Base-by-base conservation (phyloP, 2,888 invertebrate species). In the Pseudococcus viburni region DNA sequence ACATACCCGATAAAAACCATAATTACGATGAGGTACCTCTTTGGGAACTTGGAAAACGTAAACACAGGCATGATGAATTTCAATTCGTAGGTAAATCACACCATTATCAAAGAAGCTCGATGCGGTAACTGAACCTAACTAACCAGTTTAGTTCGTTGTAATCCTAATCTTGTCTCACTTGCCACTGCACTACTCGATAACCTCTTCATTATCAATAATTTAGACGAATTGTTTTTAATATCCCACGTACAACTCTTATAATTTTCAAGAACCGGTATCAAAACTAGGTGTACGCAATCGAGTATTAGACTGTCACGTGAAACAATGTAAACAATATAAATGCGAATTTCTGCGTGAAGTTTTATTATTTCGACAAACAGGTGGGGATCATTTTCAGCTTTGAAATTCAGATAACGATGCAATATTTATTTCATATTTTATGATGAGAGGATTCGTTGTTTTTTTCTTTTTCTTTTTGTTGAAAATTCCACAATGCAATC, bases 1-100 rank as follows among this genome's bases (percentile, higher is more conserved):
- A 83, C 46, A 19, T 83, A 83, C 11, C 80, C 80, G 42, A 83
- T 83, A n/a, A 83, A 83, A 12, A 83, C 80, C 80, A 83, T 83
- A 3, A 83, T 9, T 0, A 83, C 80, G 26, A 83, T n/a, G 11
- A 83, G 19, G 46, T 46, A 83, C 46, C 80, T 46, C 19, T 46
- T 83, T 5, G 80, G 80, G 19, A 83, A 83, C 39, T 3, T 42
- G 19, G 15, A 46, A 11, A 26, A n/a, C 0, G 8, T 15, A 15
- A 9, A n/a, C 19, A 0, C 11, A 46, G 46, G 5, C 80, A 46
- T 46, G 3, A 19, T 19, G 59, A 19, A 9, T 73, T 3, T 73
- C n/a, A 33, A 1, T 33, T 19, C 15, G 33, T 9, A 42, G 42
- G 33, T 33, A 73, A 68, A 12, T 73, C 33, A 33, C 73, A 33